phyloP scores from a whole-genome alignment of 2,888 invertebrate genomes.

The Drosophila suboccidentalis region DNA sequence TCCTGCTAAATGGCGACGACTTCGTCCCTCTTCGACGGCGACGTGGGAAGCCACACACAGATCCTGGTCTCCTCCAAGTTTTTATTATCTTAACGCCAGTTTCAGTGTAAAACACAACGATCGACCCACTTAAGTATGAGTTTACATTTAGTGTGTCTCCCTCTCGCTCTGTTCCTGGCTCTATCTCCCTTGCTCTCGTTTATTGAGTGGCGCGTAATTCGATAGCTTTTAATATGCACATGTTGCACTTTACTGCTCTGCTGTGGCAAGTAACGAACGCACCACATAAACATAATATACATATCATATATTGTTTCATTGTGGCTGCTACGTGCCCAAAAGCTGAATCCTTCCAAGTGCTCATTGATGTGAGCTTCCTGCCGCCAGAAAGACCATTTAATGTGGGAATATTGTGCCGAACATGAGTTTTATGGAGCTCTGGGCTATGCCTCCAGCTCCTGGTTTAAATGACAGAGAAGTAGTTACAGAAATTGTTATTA shows the following conservation, averaged over 20 bases:
- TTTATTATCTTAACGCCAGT: slow-evolving; percentile 44
- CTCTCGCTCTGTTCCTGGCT: not conserved
- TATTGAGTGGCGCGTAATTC: slow-evolving; percentile 31
- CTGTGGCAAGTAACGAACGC: slow-evolving; percentile 23
- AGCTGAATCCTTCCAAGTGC: slow-evolving; percentile 70
- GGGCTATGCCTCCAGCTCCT: not conserved
- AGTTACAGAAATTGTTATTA: not conserved
- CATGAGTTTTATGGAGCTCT: slow-evolving; percentile 29
- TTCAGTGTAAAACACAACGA: slow-evolving; percentile 9
- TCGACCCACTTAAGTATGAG: slow-evolving; percentile 37
- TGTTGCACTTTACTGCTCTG: slow-evolving; percentile 53
- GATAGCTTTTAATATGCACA: slow-evolving; percentile 58
- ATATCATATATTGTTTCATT: slow-evolving; percentile 47
- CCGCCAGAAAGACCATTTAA: slow-evolving; percentile 52
- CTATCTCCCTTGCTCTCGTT: not conserved
- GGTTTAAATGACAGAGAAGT: not conserved
- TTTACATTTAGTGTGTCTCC: not conserved
- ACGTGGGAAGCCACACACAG: slow-evolving; percentile 66
- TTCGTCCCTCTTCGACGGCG: slow-evolving; percentile 19
- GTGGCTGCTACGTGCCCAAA: slow-evolving; percentile 65
- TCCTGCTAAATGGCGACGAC: slow-evolving; percentile 53
- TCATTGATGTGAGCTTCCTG: slow-evolving; percentile 79
- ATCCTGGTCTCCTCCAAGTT: slow-evolving; percentile 14
- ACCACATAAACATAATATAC: not conserved
- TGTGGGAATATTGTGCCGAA: slow-evolving; percentile 72